A percentile compares a stretch with the other conserved stretches of the same genome.
Evolutionary conservation across 1,140 invertebrate species (phyloP).

Genomic region (Trachymyrmex septentrionalis): DNA sequence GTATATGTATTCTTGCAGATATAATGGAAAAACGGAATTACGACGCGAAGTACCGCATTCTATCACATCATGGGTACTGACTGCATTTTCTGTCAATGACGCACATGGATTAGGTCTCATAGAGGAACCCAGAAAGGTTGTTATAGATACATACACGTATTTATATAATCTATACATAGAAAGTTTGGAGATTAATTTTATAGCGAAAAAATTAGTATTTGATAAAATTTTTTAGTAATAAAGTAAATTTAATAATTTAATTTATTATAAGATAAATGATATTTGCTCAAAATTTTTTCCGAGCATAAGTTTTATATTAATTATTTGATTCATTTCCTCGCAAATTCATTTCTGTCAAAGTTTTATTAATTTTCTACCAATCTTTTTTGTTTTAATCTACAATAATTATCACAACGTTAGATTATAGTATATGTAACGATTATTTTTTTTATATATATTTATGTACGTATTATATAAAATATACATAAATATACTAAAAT

Average conservation of each 20-base stretch:
- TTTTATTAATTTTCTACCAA: not conserved
- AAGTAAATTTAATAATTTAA: conserved; percentile 9
- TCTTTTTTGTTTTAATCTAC: conserved; percentile 2
- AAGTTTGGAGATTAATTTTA: not conserved
- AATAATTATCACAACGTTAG: not conserved
- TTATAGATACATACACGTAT: not conserved
- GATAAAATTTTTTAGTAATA: not conserved
- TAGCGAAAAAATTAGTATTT: not conserved
- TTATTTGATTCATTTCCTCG: not conserved
- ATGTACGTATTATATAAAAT: not conserved
- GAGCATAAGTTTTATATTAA: not conserved
- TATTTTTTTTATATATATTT: too few species aligned
- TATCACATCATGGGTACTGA: conserved; percentile 97
- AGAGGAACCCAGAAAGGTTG: conserved; percentile 89
- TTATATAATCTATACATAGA: not conserved
- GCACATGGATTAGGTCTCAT: conserved; percentile 94
- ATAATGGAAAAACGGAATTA: conserved; percentile 88
- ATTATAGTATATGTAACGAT: not conserved
- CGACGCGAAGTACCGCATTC: conserved; percentile 92
- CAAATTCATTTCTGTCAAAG: not conserved
- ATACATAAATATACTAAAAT: not conserved
- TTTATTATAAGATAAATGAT: not conserved
- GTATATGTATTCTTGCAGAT: conserved; percentile 76
- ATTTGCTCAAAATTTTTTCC: not conserved
- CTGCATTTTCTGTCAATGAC: conserved; percentile 96